Percentiles rank a stretch among this genome's conserved stretches.
phyloP scores from a whole-genome alignment of 1,140 invertebrate genomes.

The Brachionus manjavacas region DNA sequence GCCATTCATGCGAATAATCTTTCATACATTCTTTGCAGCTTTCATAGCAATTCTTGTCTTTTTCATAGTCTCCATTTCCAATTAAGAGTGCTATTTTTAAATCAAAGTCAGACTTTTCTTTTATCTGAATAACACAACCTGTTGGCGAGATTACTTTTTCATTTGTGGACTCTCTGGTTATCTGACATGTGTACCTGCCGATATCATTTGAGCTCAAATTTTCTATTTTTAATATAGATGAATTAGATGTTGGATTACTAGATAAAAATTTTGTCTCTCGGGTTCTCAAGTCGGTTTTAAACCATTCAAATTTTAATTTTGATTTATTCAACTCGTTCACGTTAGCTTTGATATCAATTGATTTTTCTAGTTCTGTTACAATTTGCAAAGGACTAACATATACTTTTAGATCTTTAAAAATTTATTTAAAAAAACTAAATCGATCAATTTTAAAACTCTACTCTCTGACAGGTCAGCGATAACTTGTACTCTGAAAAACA shows the following conservation, averaged over 20 bases:
- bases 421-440: background rate
- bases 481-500: background rate
- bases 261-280: background rate
- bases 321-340: background rate
- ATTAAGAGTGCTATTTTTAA: slow-evolving; percentile 41
- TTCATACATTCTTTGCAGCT: background rate
- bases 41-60: background rate
- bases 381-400: background rate
- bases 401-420: background rate
- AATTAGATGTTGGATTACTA: slow-evolving; percentile 5
- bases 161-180: background rate
- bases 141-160: slow-evolving; percentile 26
- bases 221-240: background rate
- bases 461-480: background rate
- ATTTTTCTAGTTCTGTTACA: background rate
- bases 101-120: slow-evolving; percentile 33
- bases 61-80: slow-evolving; percentile 38
- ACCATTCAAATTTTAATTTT: slow-evolving; percentile 32
- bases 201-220: background rate
- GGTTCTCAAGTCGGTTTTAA: background rate
- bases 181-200: slow-evolving; percentile 1
- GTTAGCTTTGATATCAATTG: background rate
- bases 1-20: background rate
- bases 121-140: background rate
- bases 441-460: background rate